phyloP scores from a whole-genome alignment of 2,113 vertebrate genomes.

The Suncus etruscus region DNA sequence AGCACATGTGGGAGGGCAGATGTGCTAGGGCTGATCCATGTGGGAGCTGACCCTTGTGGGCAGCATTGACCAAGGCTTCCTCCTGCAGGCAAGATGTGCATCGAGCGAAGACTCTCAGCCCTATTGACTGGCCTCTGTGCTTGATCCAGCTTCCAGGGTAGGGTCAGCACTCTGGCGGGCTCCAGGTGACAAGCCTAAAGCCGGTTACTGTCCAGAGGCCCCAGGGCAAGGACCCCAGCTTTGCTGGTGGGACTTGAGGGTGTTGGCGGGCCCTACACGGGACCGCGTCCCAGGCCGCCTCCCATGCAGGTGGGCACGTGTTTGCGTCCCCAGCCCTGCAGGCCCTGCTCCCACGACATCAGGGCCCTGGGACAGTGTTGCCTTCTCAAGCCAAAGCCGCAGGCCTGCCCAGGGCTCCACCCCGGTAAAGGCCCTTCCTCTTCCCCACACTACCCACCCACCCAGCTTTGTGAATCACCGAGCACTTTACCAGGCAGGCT shows the following conservation, averaged over 20 bases:
- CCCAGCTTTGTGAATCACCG: slow-evolving; percentile 87
- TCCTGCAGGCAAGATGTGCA: slow-evolving; percentile 93
- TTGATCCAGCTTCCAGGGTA: slow-evolving; percentile 75
- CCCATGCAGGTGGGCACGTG: neutral
- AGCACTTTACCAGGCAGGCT: slow-evolving; percentile 88
- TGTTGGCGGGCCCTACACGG: no score
- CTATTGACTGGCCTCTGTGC: slow-evolving; percentile 89
- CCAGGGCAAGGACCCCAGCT: no score
- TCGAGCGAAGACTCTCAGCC: slow-evolving; percentile 93
- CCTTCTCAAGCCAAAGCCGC: slow-evolving; percentile 75
- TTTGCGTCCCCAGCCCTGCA: neutral
- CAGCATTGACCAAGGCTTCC: neutral
- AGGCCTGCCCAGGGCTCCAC: neutral
- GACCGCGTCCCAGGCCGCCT: neutral
- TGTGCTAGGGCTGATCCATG: no score
- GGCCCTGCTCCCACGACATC: neutral
- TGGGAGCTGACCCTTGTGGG: no score
- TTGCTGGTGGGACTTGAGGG: no score
- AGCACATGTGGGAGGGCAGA: no score
- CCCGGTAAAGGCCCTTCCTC: slow-evolving; percentile 11
- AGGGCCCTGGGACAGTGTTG: neutral
- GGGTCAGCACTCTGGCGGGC: neutral
- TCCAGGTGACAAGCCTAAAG: neutral
- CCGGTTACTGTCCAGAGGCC: neutral
- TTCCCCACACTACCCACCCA: slow-evolving; percentile 2